phyloP scores from a whole-genome alignment of 2,888 invertebrate species.

The Macropis europaea region DNA sequence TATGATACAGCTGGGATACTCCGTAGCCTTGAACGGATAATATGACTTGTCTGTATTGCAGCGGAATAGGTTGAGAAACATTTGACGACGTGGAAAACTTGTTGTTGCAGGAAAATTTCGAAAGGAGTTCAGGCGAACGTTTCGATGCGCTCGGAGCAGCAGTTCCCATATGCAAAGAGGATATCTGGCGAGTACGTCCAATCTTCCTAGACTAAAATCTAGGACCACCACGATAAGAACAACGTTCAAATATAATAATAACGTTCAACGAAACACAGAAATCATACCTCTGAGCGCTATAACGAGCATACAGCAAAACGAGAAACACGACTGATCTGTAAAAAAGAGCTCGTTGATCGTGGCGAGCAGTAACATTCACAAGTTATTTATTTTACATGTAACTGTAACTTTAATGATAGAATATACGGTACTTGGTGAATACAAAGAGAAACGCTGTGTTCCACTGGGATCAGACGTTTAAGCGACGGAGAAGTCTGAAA shows the following conservation, averaged over 20 bases:
- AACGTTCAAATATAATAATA: slow-evolving; percentile 66
- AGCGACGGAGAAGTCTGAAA: slow-evolving; percentile 4
- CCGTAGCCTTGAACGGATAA: no score
- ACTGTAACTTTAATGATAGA: slow-evolving; percentile 21
- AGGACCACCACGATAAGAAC: slow-evolving; percentile 58
- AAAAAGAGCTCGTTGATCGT: background rate
- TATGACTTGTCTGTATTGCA: background rate
- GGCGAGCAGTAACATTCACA: background rate
- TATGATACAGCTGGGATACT: no score
- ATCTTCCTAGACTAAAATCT: slow-evolving; percentile 46
- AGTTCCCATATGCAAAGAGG: slow-evolving; percentile 55
- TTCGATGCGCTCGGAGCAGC: slow-evolving; percentile 67
- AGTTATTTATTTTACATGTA: slow-evolving; percentile 28
- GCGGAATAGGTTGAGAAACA: background rate
- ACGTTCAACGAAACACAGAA: slow-evolving; percentile 71
- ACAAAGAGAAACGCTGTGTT: slow-evolving; percentile 4
- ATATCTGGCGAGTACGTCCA: slow-evolving; percentile 63
- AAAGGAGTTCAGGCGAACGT: slow-evolving; percentile 79
- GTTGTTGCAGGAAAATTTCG: slow-evolving; percentile 80
- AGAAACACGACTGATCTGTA: slow-evolving; percentile 49
- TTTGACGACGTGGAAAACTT: background rate
- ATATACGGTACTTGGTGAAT: slow-evolving; percentile 12
- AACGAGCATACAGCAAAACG: slow-evolving; percentile 50
- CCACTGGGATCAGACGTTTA: slow-evolving; percentile 4
- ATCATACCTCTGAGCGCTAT: slow-evolving; percentile 71